These are phyloP conservation scores for Brachyptera risi DNA, from an alignment of 2,888 invertebrate genomes.

Conservation along the genomic window DNA sequence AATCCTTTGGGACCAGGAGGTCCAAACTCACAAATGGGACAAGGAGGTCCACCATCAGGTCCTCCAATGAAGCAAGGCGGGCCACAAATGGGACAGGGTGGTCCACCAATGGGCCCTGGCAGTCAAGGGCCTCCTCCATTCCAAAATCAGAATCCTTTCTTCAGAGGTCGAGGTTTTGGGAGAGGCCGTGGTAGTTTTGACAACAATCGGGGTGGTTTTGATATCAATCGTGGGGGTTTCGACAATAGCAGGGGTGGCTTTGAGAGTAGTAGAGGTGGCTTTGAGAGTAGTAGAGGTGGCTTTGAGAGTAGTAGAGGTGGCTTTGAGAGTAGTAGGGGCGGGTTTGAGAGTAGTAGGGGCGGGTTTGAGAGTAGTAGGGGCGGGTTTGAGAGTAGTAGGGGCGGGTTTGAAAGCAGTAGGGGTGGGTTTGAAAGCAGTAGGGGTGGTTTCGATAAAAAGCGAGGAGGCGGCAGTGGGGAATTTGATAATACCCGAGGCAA, in stretches of 20 bases:
- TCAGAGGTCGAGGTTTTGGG: not conserved
- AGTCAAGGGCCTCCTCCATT: not conserved
- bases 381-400: not conserved
- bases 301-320: not conserved
- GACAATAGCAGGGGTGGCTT: not conserved
- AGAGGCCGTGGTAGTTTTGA: not conserved
- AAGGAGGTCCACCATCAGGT: not conserved
- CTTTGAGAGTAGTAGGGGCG: not conserved
- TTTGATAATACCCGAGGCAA: slow-evolving; percentile 2
- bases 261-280: not conserved
- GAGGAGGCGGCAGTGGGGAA: not conserved
- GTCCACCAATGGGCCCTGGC: not conserved
- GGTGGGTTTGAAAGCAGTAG: not conserved
- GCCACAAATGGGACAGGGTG: not conserved
- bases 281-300: not conserved
- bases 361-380: not conserved
- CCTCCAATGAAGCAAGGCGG: not conserved
- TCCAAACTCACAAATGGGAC: not conserved
- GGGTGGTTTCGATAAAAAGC: no score
- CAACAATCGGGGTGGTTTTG: slow-evolving; percentile 2
- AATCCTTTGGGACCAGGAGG: not conserved
- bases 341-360: not conserved
- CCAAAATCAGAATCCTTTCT: not conserved
- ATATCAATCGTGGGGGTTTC: not conserved
- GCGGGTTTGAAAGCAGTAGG: not conserved